Evolutionary conservation across 2,888 invertebrate genomes (phyloP).

Genomic region (Synanthedon tipuliformis): DNA sequence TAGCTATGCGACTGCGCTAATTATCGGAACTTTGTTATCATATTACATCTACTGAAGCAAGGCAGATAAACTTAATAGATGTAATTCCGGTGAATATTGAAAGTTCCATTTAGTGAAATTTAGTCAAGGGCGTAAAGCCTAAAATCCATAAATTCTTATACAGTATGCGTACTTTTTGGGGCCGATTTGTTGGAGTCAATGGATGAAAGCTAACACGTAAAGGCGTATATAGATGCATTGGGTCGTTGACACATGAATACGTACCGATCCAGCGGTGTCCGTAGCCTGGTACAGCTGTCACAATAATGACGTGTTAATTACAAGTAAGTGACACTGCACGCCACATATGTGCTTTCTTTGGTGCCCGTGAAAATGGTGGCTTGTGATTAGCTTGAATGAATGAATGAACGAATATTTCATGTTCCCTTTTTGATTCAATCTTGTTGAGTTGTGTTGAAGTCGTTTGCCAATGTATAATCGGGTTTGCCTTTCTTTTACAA

Average conservation of each 20-base stretch:
- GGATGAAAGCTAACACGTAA: neutral
- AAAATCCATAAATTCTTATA: neutral
- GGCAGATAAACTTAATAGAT: no score
- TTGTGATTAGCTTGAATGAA: no score
- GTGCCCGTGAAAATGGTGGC: slow-evolving; percentile 1
- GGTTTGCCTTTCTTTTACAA: no score
- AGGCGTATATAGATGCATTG: neutral
- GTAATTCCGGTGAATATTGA: no score
- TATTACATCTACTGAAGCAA: no score
- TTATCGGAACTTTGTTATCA: no score
- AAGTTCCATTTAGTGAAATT: no score
- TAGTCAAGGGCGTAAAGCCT: no score
- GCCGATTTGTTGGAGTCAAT: neutral
- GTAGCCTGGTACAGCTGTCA: slow-evolving; percentile 69
- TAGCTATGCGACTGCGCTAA: no score
- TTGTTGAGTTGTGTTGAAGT: no score
- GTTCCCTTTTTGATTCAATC: no score
- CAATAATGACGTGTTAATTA: slow-evolving; percentile 60
- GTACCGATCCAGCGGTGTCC: slow-evolving; percentile 60
- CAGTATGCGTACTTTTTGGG: neutral
- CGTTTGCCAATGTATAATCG: no score
- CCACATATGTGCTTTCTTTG: slow-evolving; percentile 11
- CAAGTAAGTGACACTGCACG: slow-evolving; percentile 30
- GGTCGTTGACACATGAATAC: slow-evolving; percentile 20
- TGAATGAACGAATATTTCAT: slow-evolving; percentile 3